Conservation (phyloP, 2,113 vertebrate species). For the Puntigrus tetrazona region DNA sequence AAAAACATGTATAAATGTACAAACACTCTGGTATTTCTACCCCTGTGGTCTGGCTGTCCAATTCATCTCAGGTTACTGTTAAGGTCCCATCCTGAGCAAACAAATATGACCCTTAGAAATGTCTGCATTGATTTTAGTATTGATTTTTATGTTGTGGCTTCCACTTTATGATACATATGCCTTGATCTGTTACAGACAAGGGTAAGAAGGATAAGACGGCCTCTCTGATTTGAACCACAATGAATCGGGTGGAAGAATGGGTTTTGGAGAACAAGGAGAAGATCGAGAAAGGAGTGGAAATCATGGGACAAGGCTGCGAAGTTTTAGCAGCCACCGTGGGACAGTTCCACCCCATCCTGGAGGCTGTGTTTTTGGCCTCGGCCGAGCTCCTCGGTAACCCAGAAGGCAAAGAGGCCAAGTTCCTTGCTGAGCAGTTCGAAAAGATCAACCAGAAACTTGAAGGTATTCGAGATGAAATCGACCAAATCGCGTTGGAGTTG, state of each 20-base stretch:
- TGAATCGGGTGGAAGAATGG: conserved; percentile 78
- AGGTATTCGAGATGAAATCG: conserved; percentile 72
- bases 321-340: conserved; percentile 77
- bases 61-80: conserved; percentile 46
- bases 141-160: conserved; percentile 56
- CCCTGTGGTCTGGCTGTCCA: conserved; percentile 38
- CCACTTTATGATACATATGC: conserved; percentile 55
- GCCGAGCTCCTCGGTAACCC: conserved; percentile 76
- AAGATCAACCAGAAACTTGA: conserved; percentile 73
- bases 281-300: conserved; percentile 78
- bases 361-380: conserved; percentile 76
- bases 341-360: conserved; percentile 77
- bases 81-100: conserved; percentile 51
- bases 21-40: conserved; percentile 9
- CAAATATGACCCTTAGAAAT: conserved; percentile 54
- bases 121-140: conserved; percentile 53
- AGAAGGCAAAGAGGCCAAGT: conserved; percentile 73
- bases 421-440: conserved; percentile 73
- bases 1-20: conserved; percentile 47
- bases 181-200: conserved; percentile 70
- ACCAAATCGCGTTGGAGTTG: conserved; percentile 70
- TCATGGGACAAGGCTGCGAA: conserved; percentile 77
- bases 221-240: conserved; percentile 61
- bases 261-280: conserved; percentile 75
- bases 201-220: conserved; percentile 52